Evolutionary conservation across 2,113 vertebrate species (phyloP), one percentile per base, ranked within the genome.

Genomic region (Centropus unirufus): DNA sequence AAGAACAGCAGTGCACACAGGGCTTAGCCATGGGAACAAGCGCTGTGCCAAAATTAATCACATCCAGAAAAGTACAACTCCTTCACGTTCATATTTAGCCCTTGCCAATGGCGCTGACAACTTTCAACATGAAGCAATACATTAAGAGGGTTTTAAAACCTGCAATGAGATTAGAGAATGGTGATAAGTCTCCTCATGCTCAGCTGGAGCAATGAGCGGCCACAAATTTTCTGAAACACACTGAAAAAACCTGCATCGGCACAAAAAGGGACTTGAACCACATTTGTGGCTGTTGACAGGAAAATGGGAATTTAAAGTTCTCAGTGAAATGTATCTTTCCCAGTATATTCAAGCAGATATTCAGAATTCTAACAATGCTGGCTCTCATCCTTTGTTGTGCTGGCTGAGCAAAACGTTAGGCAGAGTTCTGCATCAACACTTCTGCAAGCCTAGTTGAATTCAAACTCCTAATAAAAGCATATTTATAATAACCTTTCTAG

Each of bases 1-100:
- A 91, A 95, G 93, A 95, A 93, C 87, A 95, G 94, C 89, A 93
- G 84, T 58, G 77, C 66, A 83, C 84, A 73, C 54, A 63, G 74
- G 81, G 74, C 54, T 89, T 11, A 84, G 58, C 74, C 91, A 94
- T 62, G 85, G 94, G 93, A 91, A 88, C 69, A 75, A 90, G 80
- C 2, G n/a, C 87, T 26, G n/a, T 83, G 88, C 80, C 92, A 95
- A 91, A 92, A 88, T 75, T 81, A 72, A 87, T 81, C 57, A 54
- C 47, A 87, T 81, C 86, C 76, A 95, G 76, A 83, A 68, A 90
- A 87, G 57, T 51, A 81, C 52, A 82, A n/a, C 73, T 93, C 76
- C 85, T 96, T 87, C 83, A 36, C 49, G 86, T 32, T 95, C 92
- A 64, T 83, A 83, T 83, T 39, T 14, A 75, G 32, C 47, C 49